These are phyloP conservation scores for Ascaphus truei DNA, from an alignment of 2,113 vertebrate species.

Conservation along the genomic window DNA sequence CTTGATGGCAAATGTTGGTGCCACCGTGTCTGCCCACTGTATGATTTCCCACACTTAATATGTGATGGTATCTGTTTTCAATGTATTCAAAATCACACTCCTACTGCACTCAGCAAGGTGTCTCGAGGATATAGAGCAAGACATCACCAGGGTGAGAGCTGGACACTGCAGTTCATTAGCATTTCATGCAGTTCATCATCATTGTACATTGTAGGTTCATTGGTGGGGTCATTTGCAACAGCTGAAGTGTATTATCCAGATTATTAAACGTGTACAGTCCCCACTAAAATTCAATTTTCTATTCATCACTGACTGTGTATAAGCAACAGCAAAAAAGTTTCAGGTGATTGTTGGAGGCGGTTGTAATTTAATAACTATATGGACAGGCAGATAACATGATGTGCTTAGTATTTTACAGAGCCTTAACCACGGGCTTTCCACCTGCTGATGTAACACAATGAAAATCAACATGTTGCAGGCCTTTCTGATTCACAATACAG, in stretches of 20 bases:
- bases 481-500: too few relatives aligned
- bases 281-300: conserved; percentile 16
- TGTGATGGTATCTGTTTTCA: not conserved
- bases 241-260: conserved; percentile 12
- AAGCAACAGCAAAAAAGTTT: too few relatives aligned
- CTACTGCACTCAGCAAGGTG: conserved; percentile 2
- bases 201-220: conserved; percentile 1
- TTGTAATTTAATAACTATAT: not conserved
- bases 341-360: too few relatives aligned
- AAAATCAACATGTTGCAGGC: too few relatives aligned
- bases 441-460: too few relatives aligned
- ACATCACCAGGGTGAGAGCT: not conserved
- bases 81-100: not conserved
- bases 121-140: conserved; percentile 11
- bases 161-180: not conserved
- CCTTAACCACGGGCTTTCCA: too few relatives aligned
- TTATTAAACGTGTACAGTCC: conserved; percentile 3
- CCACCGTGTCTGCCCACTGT: not conserved
- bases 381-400: not conserved
- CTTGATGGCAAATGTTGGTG: not conserved
- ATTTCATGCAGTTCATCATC: conserved; percentile 26
- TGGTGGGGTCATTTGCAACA: conserved; percentile 6
- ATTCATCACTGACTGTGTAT: not conserved
- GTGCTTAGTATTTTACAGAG: not conserved
- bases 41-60: not conserved